Evolutionary conservation across 2,113 vertebrate species (phyloP).

Genomic region (Serilophus lunatus): DNA sequence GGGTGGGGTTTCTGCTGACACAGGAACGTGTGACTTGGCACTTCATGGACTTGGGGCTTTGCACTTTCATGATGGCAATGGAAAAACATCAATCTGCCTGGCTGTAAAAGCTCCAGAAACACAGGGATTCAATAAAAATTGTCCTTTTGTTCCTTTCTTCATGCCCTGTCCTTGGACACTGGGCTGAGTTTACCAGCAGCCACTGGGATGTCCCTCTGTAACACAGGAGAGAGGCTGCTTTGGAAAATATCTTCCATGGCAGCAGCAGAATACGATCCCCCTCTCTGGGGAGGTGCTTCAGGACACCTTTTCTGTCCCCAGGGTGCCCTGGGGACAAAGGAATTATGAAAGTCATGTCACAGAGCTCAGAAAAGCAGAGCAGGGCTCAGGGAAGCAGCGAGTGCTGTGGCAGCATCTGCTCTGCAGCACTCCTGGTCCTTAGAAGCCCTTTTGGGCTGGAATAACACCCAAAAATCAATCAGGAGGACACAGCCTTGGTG

Average conservation of each 20-base stretch:
- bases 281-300: not conserved
- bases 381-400: not conserved
- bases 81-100: not conserved
- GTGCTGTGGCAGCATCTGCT: not conserved
- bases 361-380: not conserved
- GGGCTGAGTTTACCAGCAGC: not conserved
- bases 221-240: not conserved
- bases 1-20: not conserved
- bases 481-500: not conserved
- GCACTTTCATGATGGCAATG: not conserved
- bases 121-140: not conserved
- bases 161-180: not conserved
- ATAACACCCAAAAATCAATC: not conserved
- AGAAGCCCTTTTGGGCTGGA: not conserved
- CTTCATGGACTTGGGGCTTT: not conserved
- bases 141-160: not conserved
- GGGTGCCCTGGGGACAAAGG: not conserved
- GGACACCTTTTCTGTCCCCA: not conserved
- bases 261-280: not conserved
- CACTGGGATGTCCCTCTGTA: not conserved
- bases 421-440: not conserved
- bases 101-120: not conserved
- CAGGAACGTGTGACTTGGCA: not conserved
- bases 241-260: not conserved
- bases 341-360: not conserved